A percentile compares a stretch with the other conserved stretches of the same genome.
phyloP scores from a whole-genome alignment of 2,888 invertebrate genomes.

The Drosophila putrida region DNA sequence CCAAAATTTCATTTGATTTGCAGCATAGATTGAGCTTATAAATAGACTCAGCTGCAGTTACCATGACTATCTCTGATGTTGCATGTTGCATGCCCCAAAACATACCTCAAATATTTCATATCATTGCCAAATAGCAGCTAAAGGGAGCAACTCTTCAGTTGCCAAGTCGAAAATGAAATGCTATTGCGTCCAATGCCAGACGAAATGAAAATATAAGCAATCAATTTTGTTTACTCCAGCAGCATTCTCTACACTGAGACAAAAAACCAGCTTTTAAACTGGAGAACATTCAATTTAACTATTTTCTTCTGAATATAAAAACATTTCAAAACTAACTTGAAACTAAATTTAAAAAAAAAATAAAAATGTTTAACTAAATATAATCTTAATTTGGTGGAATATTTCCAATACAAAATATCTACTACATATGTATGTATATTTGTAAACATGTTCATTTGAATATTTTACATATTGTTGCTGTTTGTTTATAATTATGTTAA shows the following conservation, averaged over 20 bases:
- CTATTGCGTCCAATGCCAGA: slow-evolving; percentile 57
- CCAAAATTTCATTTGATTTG: slow-evolving; percentile 1
- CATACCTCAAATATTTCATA: slow-evolving; percentile 56
- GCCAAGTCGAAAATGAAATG: slow-evolving; percentile 63
- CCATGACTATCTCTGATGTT: slow-evolving; percentile 29
- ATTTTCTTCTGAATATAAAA: too few species aligned
- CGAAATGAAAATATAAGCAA: slow-evolving; percentile 77
- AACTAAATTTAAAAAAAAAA: too few species aligned
- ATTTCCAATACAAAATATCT: too few species aligned
- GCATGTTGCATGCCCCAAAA: slow-evolving; percentile 19
- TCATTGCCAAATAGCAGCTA: slow-evolving; percentile 26
- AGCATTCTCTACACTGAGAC: slow-evolving; percentile 23
- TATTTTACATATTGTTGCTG: too few species aligned
- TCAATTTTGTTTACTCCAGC: slow-evolving; percentile 73
- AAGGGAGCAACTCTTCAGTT: slow-evolving; percentile 46
- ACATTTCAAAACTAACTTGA: too few species aligned
- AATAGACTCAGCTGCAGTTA: slow-evolving; percentile 9
- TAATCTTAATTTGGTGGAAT: too few species aligned
- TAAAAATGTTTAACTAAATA: too few species aligned
- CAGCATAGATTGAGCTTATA: slow-evolving; percentile 1
- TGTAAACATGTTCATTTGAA: too few species aligned
- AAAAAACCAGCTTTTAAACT: too few species aligned
- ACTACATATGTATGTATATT: too few species aligned
- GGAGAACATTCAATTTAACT: too few species aligned
- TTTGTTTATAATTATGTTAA: slow-evolving; percentile 14